Evolutionary conservation across 2,113 vertebrate species (phyloP), one percentile per base, ranked within the genome.

Genomic region (Rhinopithecus roxellana): DNA sequence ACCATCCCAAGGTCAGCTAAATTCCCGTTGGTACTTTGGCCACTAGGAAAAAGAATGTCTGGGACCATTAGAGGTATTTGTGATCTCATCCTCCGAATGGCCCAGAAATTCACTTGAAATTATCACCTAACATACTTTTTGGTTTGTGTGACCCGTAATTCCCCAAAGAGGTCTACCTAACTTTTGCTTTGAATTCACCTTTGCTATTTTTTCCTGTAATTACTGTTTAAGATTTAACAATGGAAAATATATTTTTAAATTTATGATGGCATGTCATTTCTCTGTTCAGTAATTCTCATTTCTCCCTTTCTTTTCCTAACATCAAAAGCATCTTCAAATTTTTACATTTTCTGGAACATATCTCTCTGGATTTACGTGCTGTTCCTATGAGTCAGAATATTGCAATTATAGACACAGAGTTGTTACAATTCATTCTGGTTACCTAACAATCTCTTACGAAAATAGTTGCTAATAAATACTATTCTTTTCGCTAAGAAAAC

Each of bases 281-380:
- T 94, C 88, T 38, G 87, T 59, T 95, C 22, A 79, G 48, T 74
- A 74, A 79, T 74, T 91, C 25, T 55, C 35, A 92, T 57, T 94
- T 95, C 57, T 11, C 7, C 32, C 7, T 77, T 61, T 93, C 86
- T 78, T 48, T 85, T 32, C 8, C 32, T 75, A 89, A 30, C 12
- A 75, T 48, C 35, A 93, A 90, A 55, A 95, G 27, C 22, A 86
- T 18, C 45, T 89, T 95, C n/a, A 82, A 84, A 89, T n/a, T 55
- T 92, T 57, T 75, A 10, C 18, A 74, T 88, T 95, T 86, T 77
- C 85, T 85, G 25, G 48, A 93, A 90, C 8, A 18, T 27, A 45
- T 3, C 27, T 77, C 79, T 48, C 70, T 83, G 64, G 32, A 87
- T 89, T 93, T 38, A 94, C 92, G 57, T 75, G 48, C 48, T 87